Evolutionary conservation across 2,797 vertebrate genomes (phyloP), one percentile per base, ranked within the genome.

Genomic region (Cichlasoma orientale): DNA sequence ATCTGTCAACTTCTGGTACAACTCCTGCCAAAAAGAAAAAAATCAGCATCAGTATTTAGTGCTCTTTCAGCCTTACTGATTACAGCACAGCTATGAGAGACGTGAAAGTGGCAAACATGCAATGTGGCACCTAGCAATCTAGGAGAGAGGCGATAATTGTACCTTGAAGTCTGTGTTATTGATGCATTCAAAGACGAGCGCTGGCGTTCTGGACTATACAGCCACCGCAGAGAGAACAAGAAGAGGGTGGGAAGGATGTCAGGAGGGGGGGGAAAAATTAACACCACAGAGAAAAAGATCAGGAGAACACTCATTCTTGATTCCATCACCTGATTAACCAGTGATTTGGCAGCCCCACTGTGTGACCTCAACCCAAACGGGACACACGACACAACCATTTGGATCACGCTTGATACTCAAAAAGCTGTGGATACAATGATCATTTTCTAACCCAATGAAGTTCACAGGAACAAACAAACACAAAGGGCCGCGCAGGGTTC

Each of bases 91-190:
- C 21, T 41, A 18, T 4, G 57, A 77, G 55, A 66, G 41, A 27
- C 38, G 3, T 1, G 5, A 50, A 27, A 33, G 52, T 8, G 9
- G 52, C 23, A 44, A 19, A 16, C 56, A 52, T 19, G 23, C 16
- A 36, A 11, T 11, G 33, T 16, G 44, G 23, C 23, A 8, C 11
- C 4, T 19, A 25, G 21, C 69, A 68, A 72, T 59, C 74, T 16
- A 69, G 68, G 12, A 21, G 57, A 70, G 21, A 69, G 27, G 41
- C 2, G 44, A 59, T 11, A 9, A 21, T 19, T 92, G 84, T 95
- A 99, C 98, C 98, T 99, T 99, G 94, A 99, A 99, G 94, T 99
- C 98, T 95, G 98, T 99, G 94, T 99, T 99, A 92, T 99, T 99
- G 96, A 99, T 99, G 96, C 97, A 98, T 94, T 99, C 98, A 93